Percentiles rank a stretch among this genome's conserved stretches.
phyloP scores from a whole-genome alignment of 92 coral and sea anemone species.

The Epizoanthus fatuus region DNA sequence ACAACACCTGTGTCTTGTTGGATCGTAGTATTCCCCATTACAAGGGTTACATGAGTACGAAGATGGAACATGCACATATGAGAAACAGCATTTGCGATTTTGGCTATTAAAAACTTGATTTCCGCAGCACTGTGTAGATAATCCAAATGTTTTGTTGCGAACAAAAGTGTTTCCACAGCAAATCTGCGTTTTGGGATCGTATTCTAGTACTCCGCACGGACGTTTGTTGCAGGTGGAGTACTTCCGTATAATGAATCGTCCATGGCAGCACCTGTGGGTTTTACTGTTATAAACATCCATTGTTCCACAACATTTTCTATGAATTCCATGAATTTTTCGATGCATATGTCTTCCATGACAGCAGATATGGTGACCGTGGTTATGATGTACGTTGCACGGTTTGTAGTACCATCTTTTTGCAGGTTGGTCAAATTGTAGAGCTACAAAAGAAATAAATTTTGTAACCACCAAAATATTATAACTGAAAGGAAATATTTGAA shows the following conservation, averaged over 20 bases:
- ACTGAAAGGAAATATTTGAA: too few species aligned
- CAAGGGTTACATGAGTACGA: constrained; percentile 3
- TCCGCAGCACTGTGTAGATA: constrained; percentile 14
- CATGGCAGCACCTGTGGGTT: constrained; percentile 16
- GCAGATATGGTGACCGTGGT: background rate
- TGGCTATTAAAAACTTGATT: background rate
- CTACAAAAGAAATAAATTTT: too few species aligned
- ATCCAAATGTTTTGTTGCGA: background rate
- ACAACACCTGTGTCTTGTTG: background rate
- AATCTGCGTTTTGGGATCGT: background rate
- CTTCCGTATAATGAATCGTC: background rate
- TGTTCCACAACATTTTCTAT: constrained; percentile 2
- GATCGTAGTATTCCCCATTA: background rate
- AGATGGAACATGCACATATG: constrained; percentile 4
- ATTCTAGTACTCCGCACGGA: background rate
- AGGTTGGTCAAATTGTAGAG: too few species aligned
- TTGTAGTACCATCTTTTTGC: background rate
- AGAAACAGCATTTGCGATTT: background rate
- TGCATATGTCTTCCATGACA: background rate
- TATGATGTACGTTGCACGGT: background rate
- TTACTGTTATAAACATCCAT: constrained; percentile 6
- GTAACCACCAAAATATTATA: too few species aligned
- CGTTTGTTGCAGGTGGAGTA: background rate
- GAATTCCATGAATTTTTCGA: background rate
- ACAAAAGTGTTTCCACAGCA: constrained; percentile 1